Conservation (phyloP, 1,140 invertebrate genomes). For the Metopolophium dirhodum region DNA sequence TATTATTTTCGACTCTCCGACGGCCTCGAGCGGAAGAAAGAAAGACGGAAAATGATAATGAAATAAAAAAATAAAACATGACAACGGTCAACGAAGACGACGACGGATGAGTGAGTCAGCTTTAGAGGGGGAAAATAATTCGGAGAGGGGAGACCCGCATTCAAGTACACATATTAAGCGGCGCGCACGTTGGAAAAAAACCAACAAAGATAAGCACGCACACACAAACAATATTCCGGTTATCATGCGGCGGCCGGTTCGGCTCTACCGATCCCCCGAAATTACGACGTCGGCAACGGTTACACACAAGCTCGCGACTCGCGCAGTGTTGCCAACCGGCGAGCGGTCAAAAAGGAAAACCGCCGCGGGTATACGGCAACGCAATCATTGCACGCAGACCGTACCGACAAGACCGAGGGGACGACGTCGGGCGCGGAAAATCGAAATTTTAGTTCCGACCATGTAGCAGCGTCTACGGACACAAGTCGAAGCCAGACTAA, state of each 20-base stretch:
- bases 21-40: neutral
- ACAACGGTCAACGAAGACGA: neutral
- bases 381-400: neutral
- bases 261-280: slow-evolving; percentile 44
- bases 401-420: neutral
- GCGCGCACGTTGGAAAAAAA: slow-evolving; percentile 23
- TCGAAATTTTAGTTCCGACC: slow-evolving; percentile 46
- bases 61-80: neutral
- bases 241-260: slow-evolving; percentile 49
- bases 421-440: slow-evolving; percentile 27
- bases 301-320: neutral
- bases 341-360: neutral
- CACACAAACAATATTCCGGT: slow-evolving; percentile 43
- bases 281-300: slow-evolving; percentile 27
- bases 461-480: neutral
- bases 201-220: slow-evolving; percentile 30
- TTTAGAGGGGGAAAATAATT: neutral
- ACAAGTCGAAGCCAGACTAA: neutral
- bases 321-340: slow-evolving; percentile 48
- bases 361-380: neutral
- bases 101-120: neutral
- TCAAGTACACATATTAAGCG: neutral
- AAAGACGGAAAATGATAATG: neutral
- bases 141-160: neutral
- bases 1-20: too few relatives aligned